Conservation (phyloP, 2,797 vertebrate species). For the Alectoris magna region DNA sequence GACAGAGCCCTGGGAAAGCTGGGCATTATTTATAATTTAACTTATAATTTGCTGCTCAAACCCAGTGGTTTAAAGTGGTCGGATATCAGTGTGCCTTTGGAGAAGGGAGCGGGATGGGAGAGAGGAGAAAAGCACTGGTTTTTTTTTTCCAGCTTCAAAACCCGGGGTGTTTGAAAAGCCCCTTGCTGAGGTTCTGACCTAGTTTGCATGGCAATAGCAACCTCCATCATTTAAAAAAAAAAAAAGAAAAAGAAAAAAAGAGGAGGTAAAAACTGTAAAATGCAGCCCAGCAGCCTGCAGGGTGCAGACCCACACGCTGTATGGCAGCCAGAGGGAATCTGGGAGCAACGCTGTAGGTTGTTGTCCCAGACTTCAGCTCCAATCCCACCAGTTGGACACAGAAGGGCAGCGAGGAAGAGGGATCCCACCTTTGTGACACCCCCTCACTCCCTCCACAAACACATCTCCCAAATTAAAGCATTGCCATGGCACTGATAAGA, state of each 20-base stretch:
- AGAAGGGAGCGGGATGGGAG: conserved; percentile 9
- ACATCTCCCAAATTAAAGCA: neutral
- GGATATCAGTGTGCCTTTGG: conserved; percentile 44
- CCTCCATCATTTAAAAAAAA: neutral
- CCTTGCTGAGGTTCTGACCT: conserved; percentile 58
- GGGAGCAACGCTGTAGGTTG: neutral
- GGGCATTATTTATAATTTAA: conserved; percentile 44
- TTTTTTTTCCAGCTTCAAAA: conserved; percentile 26
- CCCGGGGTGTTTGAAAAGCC: conserved; percentile 3
- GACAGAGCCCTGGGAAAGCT: neutral
- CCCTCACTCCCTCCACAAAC: neutral
- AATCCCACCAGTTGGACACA: neutral
- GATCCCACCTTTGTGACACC: neutral
- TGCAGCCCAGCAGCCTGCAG: neutral
- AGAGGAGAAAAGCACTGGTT: neutral
- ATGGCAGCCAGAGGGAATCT: conserved; percentile 35
- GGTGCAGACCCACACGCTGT: neutral
- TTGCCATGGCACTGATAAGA: neutral
- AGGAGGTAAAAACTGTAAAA: neutral
- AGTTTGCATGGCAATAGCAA: conserved; percentile 55
- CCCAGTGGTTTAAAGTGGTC: neutral
- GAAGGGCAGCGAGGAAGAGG: neutral
- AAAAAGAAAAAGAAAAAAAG: neutral
- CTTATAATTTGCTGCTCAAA: conserved; percentile 6
- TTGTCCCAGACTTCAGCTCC: conserved; percentile 40